Base-by-base conservation (phyloP, 2,888 invertebrate genomes). In the Trisateles emortualis region DNA sequence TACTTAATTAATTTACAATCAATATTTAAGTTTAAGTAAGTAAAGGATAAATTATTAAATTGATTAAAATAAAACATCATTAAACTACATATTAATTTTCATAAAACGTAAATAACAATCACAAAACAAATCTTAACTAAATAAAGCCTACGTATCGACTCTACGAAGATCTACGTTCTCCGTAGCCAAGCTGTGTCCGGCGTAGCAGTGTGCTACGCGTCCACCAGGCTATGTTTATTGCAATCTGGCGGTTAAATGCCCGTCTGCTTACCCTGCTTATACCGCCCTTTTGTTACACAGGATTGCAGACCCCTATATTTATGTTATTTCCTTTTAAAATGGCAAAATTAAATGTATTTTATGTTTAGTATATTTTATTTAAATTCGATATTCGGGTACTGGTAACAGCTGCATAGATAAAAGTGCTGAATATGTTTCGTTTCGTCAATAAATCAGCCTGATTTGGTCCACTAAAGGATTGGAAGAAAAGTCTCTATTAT, bases 181-280 rank as follows among this genome's bases (percentile, higher is more conserved):
- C 69, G 74, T 79, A 83, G 84, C 70, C 87, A 85, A 83, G 84
- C 88, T 87, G 84, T 86, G 90, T 89, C 88, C 88, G 75, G 83
- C 83, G 80, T 81, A 80, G 79, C 79, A 79, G 79, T 78, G 79
- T 78, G 81, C 82, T 82, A 79, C 79, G 85, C 85, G 87, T 86
- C 84, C 86, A 85, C 81, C 84, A 76, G 83, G 83, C 88, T 83
- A 87, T 90, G 90, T 90, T 90, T 90, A 90, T 90, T 90, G 87
- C 90, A 90, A 90, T 90, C 90, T 90, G 88, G 88, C 80, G 87
- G 87, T 88, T 89, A 88, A 88, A 85, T 86, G 87, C 83, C 78
- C 87, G 82, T 79, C 85, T 87, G 88, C 88, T 87, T 87, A 86
- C 79, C 80, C 81, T 70, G 84, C 83, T 86, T 85, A 83, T 77